Conservation (phyloP, 2,113 vertebrate species). For the Corythoichthys haematopterus region DNA sequence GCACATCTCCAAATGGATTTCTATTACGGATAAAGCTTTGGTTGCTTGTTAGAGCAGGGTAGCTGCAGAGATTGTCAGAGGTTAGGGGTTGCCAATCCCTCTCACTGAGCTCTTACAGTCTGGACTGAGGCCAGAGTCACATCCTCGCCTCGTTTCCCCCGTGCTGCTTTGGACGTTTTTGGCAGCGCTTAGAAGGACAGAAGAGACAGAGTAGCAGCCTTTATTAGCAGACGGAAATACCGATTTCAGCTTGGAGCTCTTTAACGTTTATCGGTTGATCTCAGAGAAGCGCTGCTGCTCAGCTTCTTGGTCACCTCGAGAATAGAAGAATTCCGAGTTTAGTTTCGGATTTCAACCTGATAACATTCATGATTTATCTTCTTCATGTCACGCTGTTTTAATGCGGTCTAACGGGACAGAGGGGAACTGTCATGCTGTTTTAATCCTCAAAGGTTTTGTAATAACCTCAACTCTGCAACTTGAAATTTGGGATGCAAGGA, state of each 20-base stretch:
- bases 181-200: constrained; percentile 18
- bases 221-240: constrained; percentile 49
- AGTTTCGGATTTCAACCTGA: constrained; percentile 49
- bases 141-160: constrained; percentile 24
- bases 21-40: constrained; percentile 32
- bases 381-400: constrained; percentile 56
- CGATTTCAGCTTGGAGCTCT: constrained; percentile 19
- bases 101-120: constrained; percentile 23
- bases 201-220: constrained; percentile 37
- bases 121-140: constrained; percentile 36
- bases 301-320: constrained; percentile 41
- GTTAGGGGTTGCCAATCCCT: constrained; percentile 40
- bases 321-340: constrained; percentile 26
- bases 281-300: constrained; percentile 32
- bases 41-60: constrained; percentile 50
- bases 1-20: constrained; percentile 23
- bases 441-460: constrained; percentile 19
- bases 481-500: constrained; percentile 7
- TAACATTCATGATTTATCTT: constrained; percentile 60
- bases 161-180: constrained; percentile 23
- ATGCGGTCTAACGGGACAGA: constrained; percentile 31
- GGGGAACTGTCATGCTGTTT: constrained; percentile 31
- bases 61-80: constrained; percentile 28
- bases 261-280: constrained; percentile 49
- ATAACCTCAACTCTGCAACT: constrained; percentile 28